These are phyloP conservation scores for Peromyscus aztecus DNA, from an alignment of 2,797 vertebrate genomes.

Conservation along the genomic window DNA sequence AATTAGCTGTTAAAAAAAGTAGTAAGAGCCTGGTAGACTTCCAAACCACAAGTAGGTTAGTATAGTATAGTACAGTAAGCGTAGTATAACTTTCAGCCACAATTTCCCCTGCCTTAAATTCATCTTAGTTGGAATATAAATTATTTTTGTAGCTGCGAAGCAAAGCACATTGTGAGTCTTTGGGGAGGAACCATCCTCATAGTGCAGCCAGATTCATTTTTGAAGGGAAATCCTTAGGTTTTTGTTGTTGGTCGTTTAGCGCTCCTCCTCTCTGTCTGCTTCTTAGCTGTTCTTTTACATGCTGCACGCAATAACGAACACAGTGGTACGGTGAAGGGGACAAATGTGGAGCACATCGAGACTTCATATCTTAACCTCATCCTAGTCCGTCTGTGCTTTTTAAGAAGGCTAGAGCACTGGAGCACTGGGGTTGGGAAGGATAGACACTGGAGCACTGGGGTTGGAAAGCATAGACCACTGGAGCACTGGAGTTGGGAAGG, in stretches of 20 bases:
- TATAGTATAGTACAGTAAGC: neutral
- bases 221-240: neutral
- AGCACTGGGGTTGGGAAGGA: too few relatives aligned
- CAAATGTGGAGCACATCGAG: neutral
- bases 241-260: slow-evolving; percentile 23
- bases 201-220: neutral
- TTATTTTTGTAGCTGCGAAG: slow-evolving; percentile 61
- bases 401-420: neutral
- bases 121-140: neutral
- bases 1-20: slow-evolving; percentile 59
- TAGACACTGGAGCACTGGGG: too few relatives aligned
- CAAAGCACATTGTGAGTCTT: slow-evolving; percentile 27
- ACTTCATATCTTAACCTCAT: neutral
- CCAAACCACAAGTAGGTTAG: slow-evolving; percentile 51
- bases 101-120: slow-evolving; percentile 36
- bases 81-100: neutral
- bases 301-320: slow-evolving; percentile 8
- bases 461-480: too few relatives aligned
- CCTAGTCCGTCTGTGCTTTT: neutral
- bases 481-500: too few relatives aligned
- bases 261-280: neutral
- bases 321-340: neutral
- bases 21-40: slow-evolving; percentile 61
- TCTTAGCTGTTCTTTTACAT: neutral
- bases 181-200: neutral